Base-by-base conservation (phyloP, 2,797 vertebrate species). In the Limnodromus scolopaceus region DNA sequence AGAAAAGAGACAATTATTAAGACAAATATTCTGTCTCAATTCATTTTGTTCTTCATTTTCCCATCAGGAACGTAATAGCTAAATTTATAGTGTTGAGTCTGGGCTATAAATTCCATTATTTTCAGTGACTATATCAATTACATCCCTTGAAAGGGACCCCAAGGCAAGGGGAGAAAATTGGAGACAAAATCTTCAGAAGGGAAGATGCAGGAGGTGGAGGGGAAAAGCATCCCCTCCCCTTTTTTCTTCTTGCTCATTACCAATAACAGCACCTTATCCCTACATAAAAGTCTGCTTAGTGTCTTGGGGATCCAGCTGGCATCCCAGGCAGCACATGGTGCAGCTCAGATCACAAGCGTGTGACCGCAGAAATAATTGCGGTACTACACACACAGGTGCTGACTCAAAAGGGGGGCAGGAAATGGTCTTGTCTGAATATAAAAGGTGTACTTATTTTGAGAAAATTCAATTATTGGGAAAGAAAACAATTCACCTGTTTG, bases 11-110 rank as follows among this genome's bases (percentile, higher is more conserved):
- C 96, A 96, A 96, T 97, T 97, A 97, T 97, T 96, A 97, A 97
- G 97, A 97, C 96, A 96, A 97, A 97, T 97, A 97, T 95, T 97
- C 97, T 97, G 97, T 97, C 97, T 97, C 97, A 95, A 97, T 97
- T 97, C 92, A 97, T 97, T 97, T 97, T 97, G 96, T 96, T 97
- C 97, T 97, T 97, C 97, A 96, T 97, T 97, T 97, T 97, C 96
- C 97, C 97, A 97, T 97, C 97, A 97, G 96, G 92, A 97, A 96
- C 8, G 17, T 97, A 97, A 97, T 97, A 97, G 97, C 97, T 97
- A 96, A 97, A 97, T 97, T 97, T 97, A 97, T 97, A 95, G 96
- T 96, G 95, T 97, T 87, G 96, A 96, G 97, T 72, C 96, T 90
- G 77, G 96, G 96, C 96, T 97, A 97, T 97, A 97, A 97, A 97